Evolutionary conservation across 2,797 vertebrate species (phyloP).

Genomic region (Lagorchestes hirsutus): DNA sequence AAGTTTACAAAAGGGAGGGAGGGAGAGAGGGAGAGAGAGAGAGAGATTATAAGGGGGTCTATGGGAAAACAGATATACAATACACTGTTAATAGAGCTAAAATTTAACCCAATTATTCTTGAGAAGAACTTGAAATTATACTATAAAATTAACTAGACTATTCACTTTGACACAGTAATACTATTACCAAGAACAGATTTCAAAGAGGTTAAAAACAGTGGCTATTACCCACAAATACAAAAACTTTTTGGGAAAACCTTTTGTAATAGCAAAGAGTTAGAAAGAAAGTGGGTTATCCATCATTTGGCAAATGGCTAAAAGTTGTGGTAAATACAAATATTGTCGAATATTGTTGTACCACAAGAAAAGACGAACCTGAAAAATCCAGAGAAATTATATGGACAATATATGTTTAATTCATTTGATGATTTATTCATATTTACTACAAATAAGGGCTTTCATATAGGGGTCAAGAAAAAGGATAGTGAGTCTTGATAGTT

Average conservation of each 20-base stretch:
- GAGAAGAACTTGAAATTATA: neutral
- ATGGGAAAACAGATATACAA: neutral
- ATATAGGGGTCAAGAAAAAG: neutral
- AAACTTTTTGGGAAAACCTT: neutral
- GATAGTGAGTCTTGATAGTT: neutral
- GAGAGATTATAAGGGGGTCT: neutral
- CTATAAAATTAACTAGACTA: neutral
- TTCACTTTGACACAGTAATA: neutral
- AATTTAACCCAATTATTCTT: neutral
- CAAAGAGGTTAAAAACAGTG: neutral
- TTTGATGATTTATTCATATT: neutral
- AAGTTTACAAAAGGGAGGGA: neutral
- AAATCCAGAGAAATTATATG: neutral
- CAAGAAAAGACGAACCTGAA: neutral
- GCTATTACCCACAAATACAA: neutral
- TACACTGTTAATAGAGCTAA: neutral
- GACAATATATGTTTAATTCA: neutral
- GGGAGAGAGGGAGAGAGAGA: no score
- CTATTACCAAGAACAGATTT: neutral
- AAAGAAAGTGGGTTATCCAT: neutral
- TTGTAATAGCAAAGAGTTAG: neutral
- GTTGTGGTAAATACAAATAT: neutral
- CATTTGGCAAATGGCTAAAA: neutral
- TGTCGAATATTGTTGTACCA: neutral
- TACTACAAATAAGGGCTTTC: neutral